phyloP scores from a whole-genome alignment of 2,797 vertebrate genomes.

The Enteromius afrohamiltoni region DNA sequence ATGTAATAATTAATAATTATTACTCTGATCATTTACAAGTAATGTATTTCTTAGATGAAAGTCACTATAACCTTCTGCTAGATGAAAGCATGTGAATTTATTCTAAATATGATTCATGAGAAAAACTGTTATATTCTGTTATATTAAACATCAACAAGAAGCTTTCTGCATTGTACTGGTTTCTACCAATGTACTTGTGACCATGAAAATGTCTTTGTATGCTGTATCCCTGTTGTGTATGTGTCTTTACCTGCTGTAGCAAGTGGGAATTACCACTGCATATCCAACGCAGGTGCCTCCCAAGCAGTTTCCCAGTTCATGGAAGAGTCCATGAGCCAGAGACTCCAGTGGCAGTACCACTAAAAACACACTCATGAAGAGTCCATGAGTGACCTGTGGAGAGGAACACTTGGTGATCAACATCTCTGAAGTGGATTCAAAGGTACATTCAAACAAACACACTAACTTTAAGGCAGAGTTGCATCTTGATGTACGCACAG shows the following conservation, averaged over 20 bases:
- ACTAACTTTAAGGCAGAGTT: neutral
- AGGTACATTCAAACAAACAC: constrained; percentile 4
- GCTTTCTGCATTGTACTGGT: neutral
- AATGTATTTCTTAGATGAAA: no score
- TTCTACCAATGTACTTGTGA: constrained; percentile 25
- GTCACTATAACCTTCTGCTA: neutral
- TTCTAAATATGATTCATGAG: neutral
- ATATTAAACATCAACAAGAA: neutral
- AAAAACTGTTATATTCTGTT: neutral
- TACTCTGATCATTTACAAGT: no score
- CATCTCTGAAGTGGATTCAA: neutral
- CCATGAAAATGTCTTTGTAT: constrained; percentile 21
- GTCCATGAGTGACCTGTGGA: constrained; percentile 83
- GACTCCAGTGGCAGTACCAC: constrained; percentile 94
- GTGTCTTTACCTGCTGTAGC: constrained; percentile 87
- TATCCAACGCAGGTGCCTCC: constrained; percentile 98
- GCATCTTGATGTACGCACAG: neutral
- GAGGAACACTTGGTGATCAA: constrained; percentile 4
- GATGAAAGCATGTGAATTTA: neutral
- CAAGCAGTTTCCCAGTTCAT: constrained; percentile 91
- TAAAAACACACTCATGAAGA: constrained; percentile 92
- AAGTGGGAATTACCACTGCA: constrained; percentile 93
- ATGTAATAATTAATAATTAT: no score
- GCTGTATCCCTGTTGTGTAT: neutral
- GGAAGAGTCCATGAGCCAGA: constrained; percentile 91